phyloP scores from a whole-genome alignment of 2,113 vertebrate genomes.

The Zosterops lateralis region DNA sequence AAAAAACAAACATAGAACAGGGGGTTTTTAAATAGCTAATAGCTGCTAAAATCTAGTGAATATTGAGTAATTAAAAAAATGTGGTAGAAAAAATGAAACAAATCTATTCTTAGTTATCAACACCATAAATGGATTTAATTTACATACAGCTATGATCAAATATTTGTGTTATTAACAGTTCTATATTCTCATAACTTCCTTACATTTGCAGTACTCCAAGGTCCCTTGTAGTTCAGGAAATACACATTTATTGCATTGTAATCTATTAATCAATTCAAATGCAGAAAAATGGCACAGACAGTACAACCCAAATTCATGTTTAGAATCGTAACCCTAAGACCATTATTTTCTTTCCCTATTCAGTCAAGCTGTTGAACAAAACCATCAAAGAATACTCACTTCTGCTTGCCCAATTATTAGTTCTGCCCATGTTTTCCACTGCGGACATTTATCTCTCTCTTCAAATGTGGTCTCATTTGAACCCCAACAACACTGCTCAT shows the following conservation, averaged over 20 bases:
- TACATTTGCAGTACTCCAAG: background rate
- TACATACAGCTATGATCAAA: background rate
- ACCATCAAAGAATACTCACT: slow-evolving; percentile 73
- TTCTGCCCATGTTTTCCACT: slow-evolving; percentile 99
- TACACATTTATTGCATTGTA: background rate
- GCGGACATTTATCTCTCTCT: slow-evolving; percentile 95
- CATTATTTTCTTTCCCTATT: background rate
- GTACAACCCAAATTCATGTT: background rate
- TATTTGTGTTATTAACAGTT: accelerated
- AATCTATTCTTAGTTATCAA: background rate
- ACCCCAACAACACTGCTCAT: slow-evolving; percentile 98
- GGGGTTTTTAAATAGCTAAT: background rate
- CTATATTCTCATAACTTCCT: background rate
- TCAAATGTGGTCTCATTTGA: slow-evolving; percentile 96
- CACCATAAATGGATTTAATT: background rate
- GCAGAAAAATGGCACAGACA: background rate
- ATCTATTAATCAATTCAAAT: background rate
- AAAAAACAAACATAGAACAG: background rate
- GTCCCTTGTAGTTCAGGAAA: background rate
- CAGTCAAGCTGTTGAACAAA: background rate
- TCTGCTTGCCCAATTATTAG: slow-evolving; percentile 95
- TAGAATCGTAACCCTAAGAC: background rate
- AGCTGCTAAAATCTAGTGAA: background rate
- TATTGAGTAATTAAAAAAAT: background rate
- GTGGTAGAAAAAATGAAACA: background rate